Conservation (phyloP, 2,888 invertebrate species). For the Lepidocyrtinus sp. region DNA sequence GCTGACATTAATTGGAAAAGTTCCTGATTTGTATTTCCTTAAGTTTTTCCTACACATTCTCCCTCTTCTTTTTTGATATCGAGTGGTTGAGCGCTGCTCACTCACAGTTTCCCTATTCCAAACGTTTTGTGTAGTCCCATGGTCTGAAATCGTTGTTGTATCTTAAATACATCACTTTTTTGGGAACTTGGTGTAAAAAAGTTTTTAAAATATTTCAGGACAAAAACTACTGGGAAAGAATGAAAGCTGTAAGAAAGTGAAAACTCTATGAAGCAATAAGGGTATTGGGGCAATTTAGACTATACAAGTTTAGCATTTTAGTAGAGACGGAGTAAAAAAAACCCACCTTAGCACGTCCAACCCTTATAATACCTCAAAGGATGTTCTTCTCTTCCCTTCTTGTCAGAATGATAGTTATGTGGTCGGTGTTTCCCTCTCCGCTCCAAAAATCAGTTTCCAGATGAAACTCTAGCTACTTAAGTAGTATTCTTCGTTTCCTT, state of each 20-base stretch:
- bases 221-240: too few relatives aligned
- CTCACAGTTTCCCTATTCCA: background rate
- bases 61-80: conserved; percentile 55
- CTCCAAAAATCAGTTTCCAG: background rate
- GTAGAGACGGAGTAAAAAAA: too few relatives aligned
- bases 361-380: too few relatives aligned
- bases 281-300: background rate
- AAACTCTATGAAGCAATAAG: too few relatives aligned
- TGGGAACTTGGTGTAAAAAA: background rate
- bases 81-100: conserved; percentile 34
- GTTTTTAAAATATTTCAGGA: background rate
- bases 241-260: background rate
- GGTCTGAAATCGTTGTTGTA: background rate
- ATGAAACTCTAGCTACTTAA: background rate
- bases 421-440: background rate
- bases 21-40: conserved; percentile 64
- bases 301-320: too few relatives aligned
- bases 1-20: conserved; percentile 69
- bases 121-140: background rate
- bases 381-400: background rate
- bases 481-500: too few relatives aligned
- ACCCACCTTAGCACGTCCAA: too few relatives aligned
- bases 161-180: background rate
- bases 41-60: conserved; percentile 50
- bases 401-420: background rate